Evolutionary conservation across 2,888 invertebrate genomes (phyloP).

Genomic region (Stenolophus ochropezus): DNA sequence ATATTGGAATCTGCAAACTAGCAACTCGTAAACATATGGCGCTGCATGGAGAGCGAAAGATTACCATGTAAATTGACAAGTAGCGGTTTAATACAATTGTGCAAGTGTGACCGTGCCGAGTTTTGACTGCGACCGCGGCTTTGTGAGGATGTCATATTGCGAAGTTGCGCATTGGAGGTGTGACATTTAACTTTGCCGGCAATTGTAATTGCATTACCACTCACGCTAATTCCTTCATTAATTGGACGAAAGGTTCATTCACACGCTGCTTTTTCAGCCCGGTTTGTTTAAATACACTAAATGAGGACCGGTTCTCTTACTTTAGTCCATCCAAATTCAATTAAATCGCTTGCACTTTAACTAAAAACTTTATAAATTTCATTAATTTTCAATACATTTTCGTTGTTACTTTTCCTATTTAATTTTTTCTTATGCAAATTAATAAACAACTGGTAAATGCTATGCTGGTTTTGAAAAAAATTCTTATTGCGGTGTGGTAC

Average conservation of each 20-base stretch:
- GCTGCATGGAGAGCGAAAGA: background rate
- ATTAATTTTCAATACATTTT: too few species aligned
- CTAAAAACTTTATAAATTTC: too few species aligned
- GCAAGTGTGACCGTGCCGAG: background rate
- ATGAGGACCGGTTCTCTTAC: background rate
- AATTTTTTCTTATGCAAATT: too few species aligned
- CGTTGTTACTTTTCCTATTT: too few species aligned
- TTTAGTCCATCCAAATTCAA: too few species aligned
- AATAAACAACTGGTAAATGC: too few species aligned
- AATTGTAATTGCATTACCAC: constrained; percentile 15
- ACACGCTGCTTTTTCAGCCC: background rate
- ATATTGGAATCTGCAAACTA: background rate
- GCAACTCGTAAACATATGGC: background rate
- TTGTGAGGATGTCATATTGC: constrained; percentile 15
- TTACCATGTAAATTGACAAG: background rate
- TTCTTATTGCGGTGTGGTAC: too few species aligned
- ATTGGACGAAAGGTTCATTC: background rate
- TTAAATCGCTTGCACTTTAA: too few species aligned
- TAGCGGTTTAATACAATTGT: background rate
- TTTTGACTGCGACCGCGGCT: constrained; percentile 3
- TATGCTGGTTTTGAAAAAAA: too few species aligned
- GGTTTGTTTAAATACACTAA: background rate
- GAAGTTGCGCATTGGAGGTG: background rate
- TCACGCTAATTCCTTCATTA: constrained; percentile 16
- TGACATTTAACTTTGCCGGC: background rate